A percentile compares a stretch with the other conserved stretches of the same genome.
Evolutionary conservation across 64 coral and sea anemone genomes (phyloP).

Genomic region (Stichodactyla helianthus): DNA sequence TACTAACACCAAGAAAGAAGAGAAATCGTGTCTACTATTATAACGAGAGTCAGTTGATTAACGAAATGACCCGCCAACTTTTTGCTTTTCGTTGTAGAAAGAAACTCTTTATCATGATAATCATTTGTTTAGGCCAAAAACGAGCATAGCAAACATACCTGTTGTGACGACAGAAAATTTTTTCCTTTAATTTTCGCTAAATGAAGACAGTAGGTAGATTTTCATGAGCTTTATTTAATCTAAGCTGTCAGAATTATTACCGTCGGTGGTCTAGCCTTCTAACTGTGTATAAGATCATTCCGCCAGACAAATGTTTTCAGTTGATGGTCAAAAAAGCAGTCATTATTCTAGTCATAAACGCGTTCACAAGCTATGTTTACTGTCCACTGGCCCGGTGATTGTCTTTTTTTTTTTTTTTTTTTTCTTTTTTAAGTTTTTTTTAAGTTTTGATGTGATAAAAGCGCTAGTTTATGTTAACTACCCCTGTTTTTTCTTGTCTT

Average conservation of each 20-base stretch:
- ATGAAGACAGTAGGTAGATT: not conserved
- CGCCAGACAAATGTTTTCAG: not conserved
- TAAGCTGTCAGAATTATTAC: not conserved
- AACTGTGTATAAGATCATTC: not conserved
- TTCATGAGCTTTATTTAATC: not conserved
- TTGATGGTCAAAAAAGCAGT: not conserved
- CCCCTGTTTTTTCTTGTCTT: too few relatives aligned
- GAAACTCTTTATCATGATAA: not conserved
- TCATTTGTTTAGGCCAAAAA: not conserved
- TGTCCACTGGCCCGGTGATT: not conserved
- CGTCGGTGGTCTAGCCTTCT: not conserved
- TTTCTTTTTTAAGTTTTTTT: too few relatives aligned
- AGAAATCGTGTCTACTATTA: too few relatives aligned
- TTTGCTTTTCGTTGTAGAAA: not conserved
- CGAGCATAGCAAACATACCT: not conserved
- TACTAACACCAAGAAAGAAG: not conserved
- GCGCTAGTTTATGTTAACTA: too few relatives aligned
- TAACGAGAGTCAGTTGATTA: not conserved
- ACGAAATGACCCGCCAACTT: not conserved
- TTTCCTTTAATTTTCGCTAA: not conserved
- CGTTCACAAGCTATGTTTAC: not conserved
- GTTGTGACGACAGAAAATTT: not conserved
- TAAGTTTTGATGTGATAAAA: not conserved
- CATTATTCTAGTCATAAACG: not conserved
- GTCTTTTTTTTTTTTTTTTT: too few relatives aligned